Percentiles rank a stretch among this genome's conserved stretches.
Conservation (phyloP, 2,113 vertebrate genomes). For the Ursus arctos region DNA sequence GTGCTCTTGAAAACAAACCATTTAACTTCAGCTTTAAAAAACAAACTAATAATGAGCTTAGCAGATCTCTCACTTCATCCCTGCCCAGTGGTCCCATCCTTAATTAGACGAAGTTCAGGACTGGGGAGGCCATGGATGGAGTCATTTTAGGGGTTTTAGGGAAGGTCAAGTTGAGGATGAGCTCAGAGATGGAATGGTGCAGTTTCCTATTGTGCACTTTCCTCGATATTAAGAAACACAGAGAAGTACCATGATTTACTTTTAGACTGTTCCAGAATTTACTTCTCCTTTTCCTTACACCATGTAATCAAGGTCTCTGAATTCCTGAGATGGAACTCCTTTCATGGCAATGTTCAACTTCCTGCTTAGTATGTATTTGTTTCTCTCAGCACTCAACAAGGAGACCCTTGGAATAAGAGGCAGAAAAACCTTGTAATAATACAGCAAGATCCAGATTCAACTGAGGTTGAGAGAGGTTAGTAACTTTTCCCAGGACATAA, state of each 20-base stretch:
- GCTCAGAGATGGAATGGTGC: neutral
- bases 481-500: neutral
- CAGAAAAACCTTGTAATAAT: neutral
- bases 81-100: neutral
- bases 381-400: neutral
- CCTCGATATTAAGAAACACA: neutral
- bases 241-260: neutral
- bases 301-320: neutral
- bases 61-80: neutral
- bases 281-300: neutral
- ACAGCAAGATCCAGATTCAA: neutral
- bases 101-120: neutral
- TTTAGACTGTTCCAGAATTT: neutral
- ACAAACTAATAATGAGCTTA: neutral
- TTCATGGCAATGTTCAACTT: neutral
- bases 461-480: neutral
- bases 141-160: neutral
- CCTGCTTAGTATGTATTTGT: neutral
- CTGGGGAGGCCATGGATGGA: neutral
- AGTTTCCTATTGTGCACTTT: neutral
- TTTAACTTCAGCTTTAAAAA: constrained; percentile 28
- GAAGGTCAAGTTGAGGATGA: neutral
- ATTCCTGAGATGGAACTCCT: neutral
- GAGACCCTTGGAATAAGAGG: neutral
- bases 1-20: neutral